Evolutionary conservation across 2,113 vertebrate species (phyloP).

Genomic region (Calyptomena viridis): DNA sequence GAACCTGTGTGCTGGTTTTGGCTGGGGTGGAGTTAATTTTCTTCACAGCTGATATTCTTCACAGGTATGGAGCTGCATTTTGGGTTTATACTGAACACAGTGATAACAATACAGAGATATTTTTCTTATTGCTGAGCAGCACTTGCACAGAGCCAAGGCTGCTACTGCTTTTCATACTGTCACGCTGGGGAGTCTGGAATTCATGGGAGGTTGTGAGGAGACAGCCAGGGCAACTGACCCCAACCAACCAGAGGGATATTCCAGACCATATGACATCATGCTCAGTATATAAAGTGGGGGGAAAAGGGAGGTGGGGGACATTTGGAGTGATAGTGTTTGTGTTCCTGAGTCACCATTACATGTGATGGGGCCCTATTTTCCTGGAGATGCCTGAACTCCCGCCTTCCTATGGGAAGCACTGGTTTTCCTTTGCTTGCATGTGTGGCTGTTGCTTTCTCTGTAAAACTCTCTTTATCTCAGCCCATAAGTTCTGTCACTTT

Average conservation of each 20-base stretch:
- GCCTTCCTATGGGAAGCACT: neutral
- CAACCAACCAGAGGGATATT: neutral
- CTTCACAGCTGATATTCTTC: neutral
- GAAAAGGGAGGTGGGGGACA: neutral
- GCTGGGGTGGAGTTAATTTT: neutral
- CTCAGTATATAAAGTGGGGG: neutral
- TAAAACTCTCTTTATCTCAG: neutral
- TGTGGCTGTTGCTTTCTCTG: neutral
- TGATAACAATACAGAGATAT: neutral
- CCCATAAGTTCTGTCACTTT: neutral
- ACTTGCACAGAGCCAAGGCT: neutral
- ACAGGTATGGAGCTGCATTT: neutral
- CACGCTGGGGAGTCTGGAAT: accelerated
- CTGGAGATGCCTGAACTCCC: neutral
- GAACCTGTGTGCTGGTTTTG: neutral
- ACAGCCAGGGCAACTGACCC: neutral
- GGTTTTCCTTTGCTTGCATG: neutral
- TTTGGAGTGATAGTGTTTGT: neutral
- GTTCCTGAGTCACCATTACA: neutral
- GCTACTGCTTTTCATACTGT: neutral
- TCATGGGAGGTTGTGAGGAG: neutral
- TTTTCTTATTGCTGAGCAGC: neutral
- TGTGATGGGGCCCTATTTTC: neutral
- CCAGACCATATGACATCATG: neutral
- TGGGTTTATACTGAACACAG: neutral